Evolutionary conservation across 2,113 vertebrate genomes (phyloP).

Genomic region (Atlantisia rogersi): DNA sequence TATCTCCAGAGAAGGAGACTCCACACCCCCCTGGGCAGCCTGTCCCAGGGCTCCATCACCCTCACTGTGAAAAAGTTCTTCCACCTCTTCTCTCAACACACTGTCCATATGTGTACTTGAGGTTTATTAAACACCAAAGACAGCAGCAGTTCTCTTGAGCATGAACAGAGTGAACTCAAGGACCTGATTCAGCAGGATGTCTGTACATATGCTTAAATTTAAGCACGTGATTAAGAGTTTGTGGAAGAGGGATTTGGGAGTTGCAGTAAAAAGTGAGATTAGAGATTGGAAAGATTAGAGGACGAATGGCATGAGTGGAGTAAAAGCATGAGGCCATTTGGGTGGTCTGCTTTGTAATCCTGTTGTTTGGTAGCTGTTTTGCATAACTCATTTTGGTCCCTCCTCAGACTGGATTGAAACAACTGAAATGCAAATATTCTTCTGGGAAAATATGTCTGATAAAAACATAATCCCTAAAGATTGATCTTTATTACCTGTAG

Average conservation of each 20-base stretch:
- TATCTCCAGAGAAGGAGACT: too few relatives aligned
- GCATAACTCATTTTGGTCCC: not conserved
- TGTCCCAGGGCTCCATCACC: too few relatives aligned
- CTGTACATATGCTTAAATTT: not conserved
- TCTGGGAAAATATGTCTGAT: not conserved
- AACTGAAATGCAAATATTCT: not conserved
- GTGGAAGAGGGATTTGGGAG: not conserved
- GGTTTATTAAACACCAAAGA: not conserved
- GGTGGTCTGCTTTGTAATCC: not conserved
- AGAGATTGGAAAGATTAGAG: conserved; percentile 9
- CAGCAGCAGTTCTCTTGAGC: not conserved
- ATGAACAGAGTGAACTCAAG: not conserved
- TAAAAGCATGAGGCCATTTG: not conserved
- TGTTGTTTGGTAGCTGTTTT: not conserved
- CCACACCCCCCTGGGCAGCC: too few relatives aligned
- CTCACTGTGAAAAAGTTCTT: too few relatives aligned
- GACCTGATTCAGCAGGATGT: not conserved
- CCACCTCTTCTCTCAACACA: not conserved
- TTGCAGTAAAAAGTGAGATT: conserved; percentile 37
- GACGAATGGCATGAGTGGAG: not conserved
- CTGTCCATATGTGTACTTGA: not conserved
- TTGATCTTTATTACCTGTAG: not conserved
- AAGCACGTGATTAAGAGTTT: not conserved
- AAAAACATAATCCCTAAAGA: not conserved
- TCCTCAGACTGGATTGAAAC: not conserved